These are phyloP conservation scores for Fratercula arctica DNA, from an alignment of 2,797 vertebrate species.

Conservation along the genomic window DNA sequence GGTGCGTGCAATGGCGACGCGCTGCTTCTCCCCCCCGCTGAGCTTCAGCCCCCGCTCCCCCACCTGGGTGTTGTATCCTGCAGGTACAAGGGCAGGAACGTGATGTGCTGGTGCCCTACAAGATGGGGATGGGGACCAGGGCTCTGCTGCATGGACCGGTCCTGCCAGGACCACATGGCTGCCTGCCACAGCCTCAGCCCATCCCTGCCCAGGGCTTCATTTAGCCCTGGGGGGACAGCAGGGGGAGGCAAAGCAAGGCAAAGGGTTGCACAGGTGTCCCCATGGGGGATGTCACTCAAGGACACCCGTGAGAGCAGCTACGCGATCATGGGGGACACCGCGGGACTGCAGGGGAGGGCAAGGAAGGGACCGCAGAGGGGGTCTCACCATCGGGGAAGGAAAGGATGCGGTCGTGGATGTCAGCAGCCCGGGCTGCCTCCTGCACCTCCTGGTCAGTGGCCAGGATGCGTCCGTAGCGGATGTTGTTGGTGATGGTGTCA, in stretches of 20 bases:
- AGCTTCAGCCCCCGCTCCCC: conserved; percentile 95
- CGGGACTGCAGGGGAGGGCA: neutral
- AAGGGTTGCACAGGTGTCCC: neutral
- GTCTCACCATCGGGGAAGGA: conserved; percentile 88
- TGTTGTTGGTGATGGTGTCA: conserved; percentile 90
- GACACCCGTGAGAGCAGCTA: neutral
- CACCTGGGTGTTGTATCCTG: conserved; percentile 92
- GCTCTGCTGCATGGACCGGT: neutral
- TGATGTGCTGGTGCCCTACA: neutral
- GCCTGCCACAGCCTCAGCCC: neutral
- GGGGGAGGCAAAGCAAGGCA: neutral
- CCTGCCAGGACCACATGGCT: neutral
- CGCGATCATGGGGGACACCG: neutral
- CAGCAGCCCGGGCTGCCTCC: conserved; percentile 88
- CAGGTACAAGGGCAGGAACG: neutral
- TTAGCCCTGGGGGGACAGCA: neutral
- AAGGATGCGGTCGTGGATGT: conserved; percentile 91
- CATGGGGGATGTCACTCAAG: neutral
- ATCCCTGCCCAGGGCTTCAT: neutral
- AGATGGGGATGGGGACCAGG: neutral
- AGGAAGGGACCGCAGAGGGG: fast-evolving
- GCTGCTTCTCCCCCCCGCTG: conserved; percentile 96
- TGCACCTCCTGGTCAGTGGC: conserved; percentile 89
- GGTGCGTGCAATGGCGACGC: conserved; percentile 93
- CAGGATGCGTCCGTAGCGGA: conserved; percentile 88